These are phyloP conservation scores for Orthosia gothica DNA, from an alignment of 2,888 invertebrate genomes.

Conservation along the genomic window DNA sequence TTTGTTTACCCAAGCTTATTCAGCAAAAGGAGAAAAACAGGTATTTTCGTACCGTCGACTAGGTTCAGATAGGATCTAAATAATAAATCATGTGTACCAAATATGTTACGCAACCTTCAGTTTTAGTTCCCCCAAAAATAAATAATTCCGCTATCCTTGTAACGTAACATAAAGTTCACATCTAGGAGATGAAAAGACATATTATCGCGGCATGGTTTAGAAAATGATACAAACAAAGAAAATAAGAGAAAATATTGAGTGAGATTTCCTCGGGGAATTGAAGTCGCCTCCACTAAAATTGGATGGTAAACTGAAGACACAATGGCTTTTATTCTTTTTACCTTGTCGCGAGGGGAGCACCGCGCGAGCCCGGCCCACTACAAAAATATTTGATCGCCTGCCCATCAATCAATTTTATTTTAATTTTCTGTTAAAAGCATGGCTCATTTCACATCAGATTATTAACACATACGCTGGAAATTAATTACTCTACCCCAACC, in stretches of 20 bases:
- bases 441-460: no score
- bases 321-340: conserved; percentile 79
- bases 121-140: conserved; percentile 46
- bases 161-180: conserved; percentile 45
- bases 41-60: conserved; percentile 38
- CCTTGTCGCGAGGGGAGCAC: conserved; percentile 61
- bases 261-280: conserved; percentile 85
- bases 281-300: conserved; percentile 82
- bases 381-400: conserved; percentile 70
- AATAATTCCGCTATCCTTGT: conserved; percentile 54
- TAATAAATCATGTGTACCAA: conserved; percentile 53
- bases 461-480: no score
- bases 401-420: conserved; percentile 73
- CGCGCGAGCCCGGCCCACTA: conserved; percentile 18
- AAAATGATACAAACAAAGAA: conserved; percentile 80
- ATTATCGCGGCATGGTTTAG: conserved; percentile 70
- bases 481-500: no score
- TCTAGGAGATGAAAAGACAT: conserved; percentile 62
- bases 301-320: conserved; percentile 69
- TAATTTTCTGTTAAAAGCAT: no score
- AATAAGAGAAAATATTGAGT: conserved; percentile 81
- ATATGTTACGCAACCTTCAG: conserved; percentile 39
- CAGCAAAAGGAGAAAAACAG: conserved; percentile 37
- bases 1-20: conserved; percentile 40
- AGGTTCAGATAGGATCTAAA: conserved; percentile 54